These are phyloP conservation scores for Metaphire vulgaris DNA, from an alignment of 1,140 invertebrate genomes.

Conservation along the genomic window DNA sequence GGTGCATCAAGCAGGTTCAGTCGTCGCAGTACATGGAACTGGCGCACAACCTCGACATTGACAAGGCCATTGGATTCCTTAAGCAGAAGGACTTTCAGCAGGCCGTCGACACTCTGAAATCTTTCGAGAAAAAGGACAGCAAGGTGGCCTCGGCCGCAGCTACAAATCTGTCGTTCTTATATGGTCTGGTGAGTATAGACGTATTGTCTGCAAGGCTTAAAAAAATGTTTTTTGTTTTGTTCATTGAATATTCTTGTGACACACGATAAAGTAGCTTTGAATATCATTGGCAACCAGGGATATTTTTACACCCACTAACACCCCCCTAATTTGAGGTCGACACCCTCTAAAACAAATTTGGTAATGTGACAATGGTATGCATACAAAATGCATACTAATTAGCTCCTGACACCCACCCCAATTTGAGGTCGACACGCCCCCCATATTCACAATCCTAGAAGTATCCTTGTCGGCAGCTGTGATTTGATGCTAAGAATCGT, in stretches of 20 bases:
- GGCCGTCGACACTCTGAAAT: conserved; percentile 76
- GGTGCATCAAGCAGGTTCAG: conserved; percentile 62
- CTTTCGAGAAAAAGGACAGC: conserved; percentile 76
- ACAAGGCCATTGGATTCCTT: conserved; percentile 82
- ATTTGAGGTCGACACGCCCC: too few species aligned
- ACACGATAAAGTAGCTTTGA: neutral
- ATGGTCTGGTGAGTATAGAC: conserved; percentile 64
- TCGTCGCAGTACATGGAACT: conserved; percentile 67
- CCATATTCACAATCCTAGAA: too few species aligned
- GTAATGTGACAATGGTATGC: too few species aligned
- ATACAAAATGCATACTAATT: too few species aligned
- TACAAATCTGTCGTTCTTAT: conserved; percentile 85
- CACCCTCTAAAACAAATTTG: too few species aligned
- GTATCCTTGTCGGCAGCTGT: too few species aligned
- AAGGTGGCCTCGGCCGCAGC: conserved; percentile 75
- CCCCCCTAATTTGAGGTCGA: too few species aligned
- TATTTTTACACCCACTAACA: too few species aligned
- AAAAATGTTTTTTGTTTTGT: neutral
- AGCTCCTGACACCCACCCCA: too few species aligned
- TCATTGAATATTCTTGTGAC: neutral
- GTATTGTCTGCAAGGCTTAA: neutral
- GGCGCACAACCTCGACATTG: conserved; percentile 84
- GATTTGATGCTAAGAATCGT: too few species aligned
- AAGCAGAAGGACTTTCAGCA: conserved; percentile 73
- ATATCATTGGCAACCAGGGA: too few species aligned